Percentiles rank a stretch among this genome's conserved stretches.
These are phyloP conservation scores for Campoletis raptor DNA, from an alignment of 2,888 invertebrate species.

Conservation along the genomic window DNA sequence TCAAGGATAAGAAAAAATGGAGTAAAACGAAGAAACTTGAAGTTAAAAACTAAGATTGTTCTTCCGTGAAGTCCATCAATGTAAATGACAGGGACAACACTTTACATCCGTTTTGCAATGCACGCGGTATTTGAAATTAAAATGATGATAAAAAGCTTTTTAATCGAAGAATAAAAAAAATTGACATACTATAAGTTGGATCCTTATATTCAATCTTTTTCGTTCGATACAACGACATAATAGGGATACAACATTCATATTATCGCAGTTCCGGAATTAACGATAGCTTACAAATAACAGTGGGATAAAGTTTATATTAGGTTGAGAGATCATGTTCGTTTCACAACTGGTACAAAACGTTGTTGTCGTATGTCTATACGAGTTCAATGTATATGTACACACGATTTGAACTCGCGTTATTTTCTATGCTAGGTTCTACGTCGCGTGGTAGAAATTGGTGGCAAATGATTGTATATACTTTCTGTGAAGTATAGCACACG, in stretches of 20 bases:
- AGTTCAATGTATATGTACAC: background rate
- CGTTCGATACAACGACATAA: conserved; percentile 26
- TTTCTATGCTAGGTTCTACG: conserved; percentile 44
- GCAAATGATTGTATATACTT: conserved; percentile 60
- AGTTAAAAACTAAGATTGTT: background rate
- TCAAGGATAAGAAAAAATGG: background rate
- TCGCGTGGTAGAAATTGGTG: conserved; percentile 69
- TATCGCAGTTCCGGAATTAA: conserved; percentile 54
- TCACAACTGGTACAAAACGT: background rate
- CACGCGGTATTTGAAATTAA: background rate
- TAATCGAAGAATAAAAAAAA: background rate
- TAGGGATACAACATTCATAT: conserved; percentile 41
- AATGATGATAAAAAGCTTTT: background rate
- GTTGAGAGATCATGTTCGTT: conserved; percentile 12
- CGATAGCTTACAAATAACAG: conserved; percentile 47
- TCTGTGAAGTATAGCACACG: conserved; percentile 50
- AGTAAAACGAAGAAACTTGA: background rate
- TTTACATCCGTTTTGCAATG: background rate
- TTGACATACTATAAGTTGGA: background rate
- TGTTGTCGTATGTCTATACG: conserved; percentile 12
- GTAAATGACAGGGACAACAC: background rate
- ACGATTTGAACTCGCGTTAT: conserved; percentile 19
- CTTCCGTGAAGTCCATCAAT: too few species aligned
- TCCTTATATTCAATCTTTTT: background rate
- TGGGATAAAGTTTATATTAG: conserved; percentile 54